A percentile compares a stretch with the other conserved stretches of the same genome.
phyloP scores from a whole-genome alignment of 2,797 vertebrate genomes.

The Acanthornis magna region DNA sequence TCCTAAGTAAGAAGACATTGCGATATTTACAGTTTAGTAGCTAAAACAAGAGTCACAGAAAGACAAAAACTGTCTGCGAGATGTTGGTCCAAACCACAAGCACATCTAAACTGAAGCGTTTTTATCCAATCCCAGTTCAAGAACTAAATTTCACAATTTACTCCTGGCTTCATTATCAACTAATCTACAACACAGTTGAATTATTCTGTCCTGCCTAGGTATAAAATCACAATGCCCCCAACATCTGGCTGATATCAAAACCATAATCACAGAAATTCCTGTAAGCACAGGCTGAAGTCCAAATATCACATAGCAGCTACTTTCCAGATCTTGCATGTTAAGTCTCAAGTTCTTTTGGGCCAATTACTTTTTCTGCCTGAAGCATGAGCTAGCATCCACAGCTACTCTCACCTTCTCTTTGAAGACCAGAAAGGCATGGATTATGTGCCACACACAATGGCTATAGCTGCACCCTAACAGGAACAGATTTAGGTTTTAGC shows the following conservation, averaged over 20 bases:
- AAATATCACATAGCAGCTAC: not conserved
- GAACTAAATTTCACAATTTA: not conserved
- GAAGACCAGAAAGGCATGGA: not conserved
- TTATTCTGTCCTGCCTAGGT: not conserved
- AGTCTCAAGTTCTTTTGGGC: not conserved
- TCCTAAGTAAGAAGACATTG: not conserved
- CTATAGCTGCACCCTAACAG: not conserved
- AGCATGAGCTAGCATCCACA: not conserved
- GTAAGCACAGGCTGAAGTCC: not conserved
- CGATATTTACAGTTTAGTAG: not conserved
- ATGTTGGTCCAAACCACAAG: not conserved
- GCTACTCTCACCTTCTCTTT: not conserved
- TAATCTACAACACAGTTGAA: not conserved
- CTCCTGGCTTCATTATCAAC: not conserved
- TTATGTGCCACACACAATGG: not conserved
- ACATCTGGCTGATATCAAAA: not conserved
- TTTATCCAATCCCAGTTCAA: not conserved
- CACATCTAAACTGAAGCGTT: not conserved
- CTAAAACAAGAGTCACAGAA: conserved; percentile 16
- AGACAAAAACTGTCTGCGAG: not conserved
- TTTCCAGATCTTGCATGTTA: not conserved
- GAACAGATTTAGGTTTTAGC: not conserved
- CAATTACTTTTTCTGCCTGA: not conserved
- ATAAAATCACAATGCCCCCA: not conserved
- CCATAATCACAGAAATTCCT: not conserved